Evolutionary conservation across 2,888 invertebrate species (phyloP).

Genomic region (Lomographa bimaculata): DNA sequence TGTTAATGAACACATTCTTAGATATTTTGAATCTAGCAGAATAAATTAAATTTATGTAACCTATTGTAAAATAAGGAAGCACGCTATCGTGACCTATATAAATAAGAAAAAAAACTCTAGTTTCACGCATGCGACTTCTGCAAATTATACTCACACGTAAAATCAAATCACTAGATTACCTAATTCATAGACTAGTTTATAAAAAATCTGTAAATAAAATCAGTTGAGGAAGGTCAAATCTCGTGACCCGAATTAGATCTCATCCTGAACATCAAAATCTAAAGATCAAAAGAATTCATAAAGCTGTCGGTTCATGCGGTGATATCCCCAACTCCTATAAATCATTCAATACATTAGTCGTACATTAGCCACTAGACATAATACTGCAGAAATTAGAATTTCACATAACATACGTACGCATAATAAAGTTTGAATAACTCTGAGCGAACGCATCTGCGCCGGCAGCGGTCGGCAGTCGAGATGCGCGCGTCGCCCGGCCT

Average conservation of each 20-base stretch:
- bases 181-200: too few relatives aligned
- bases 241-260: slow-evolving; percentile 7
- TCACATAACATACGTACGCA: slow-evolving; percentile 27
- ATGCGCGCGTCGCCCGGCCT: slow-evolving; percentile 72
- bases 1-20: too few relatives aligned
- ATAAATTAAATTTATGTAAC: too few relatives aligned
- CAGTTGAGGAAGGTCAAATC: slow-evolving; percentile 5
- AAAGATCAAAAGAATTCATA: slow-evolving; percentile 9
- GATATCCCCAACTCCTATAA: slow-evolving; percentile 3
- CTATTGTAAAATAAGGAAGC: too few relatives aligned
- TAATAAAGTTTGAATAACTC: slow-evolving; percentile 58
- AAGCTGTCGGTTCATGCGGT: slow-evolving; percentile 9
- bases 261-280: neutral
- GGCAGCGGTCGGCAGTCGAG: slow-evolving; percentile 65
- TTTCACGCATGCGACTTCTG: too few relatives aligned
- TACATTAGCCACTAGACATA: neutral
- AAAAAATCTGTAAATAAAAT: neutral
- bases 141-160: too few relatives aligned
- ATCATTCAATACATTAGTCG: slow-evolving; percentile 1
- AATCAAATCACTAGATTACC: too few relatives aligned
- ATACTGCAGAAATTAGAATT: slow-evolving; percentile 16
- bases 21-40: too few relatives aligned
- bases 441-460: slow-evolving; percentile 65
- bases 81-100: too few relatives aligned
- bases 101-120: too few relatives aligned